Evolutionary conservation across 2,113 vertebrate genomes (phyloP).

Genomic region (Glaucomys volans): DNA sequence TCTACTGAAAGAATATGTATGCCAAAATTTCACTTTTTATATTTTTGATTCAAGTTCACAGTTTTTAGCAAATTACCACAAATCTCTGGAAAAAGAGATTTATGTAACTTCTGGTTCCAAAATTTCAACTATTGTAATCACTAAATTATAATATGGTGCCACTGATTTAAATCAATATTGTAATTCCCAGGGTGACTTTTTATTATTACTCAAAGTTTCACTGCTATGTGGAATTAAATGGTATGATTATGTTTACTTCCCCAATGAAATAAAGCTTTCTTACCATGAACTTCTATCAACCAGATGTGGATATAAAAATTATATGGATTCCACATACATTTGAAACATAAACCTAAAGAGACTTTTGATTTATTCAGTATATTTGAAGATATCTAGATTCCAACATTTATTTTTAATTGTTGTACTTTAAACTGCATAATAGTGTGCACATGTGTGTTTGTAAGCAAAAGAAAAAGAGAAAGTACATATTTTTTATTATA

Average conservation of each 20-base stretch:
- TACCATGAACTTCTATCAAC: not conserved
- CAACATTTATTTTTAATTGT: not conserved
- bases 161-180: slow-evolving; percentile 52
- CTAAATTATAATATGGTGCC: slow-evolving; percentile 34
- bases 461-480: no score
- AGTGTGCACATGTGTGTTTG: not conserved
- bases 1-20: not conserved
- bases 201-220: slow-evolving; percentile 38
- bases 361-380: not conserved
- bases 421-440: not conserved
- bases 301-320: not conserved
- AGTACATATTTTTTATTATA: not conserved
- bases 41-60: slow-evolving; percentile 38
- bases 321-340: not conserved
- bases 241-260: not conserved
- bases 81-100: slow-evolving; percentile 33
- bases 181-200: not conserved
- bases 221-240: not conserved
- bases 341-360: not conserved
- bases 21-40: not conserved
- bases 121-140: slow-evolving; percentile 23
- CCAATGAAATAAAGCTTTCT: not conserved
- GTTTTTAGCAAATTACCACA: slow-evolving; percentile 28
- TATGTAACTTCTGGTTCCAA: slow-evolving; percentile 36
- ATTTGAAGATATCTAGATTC: not conserved